A percentile compares a stretch with the other conserved stretches of the same genome.
These are phyloP conservation scores for Zosterops borbonicus DNA, from an alignment of 2,113 vertebrate species.

Conservation along the genomic window DNA sequence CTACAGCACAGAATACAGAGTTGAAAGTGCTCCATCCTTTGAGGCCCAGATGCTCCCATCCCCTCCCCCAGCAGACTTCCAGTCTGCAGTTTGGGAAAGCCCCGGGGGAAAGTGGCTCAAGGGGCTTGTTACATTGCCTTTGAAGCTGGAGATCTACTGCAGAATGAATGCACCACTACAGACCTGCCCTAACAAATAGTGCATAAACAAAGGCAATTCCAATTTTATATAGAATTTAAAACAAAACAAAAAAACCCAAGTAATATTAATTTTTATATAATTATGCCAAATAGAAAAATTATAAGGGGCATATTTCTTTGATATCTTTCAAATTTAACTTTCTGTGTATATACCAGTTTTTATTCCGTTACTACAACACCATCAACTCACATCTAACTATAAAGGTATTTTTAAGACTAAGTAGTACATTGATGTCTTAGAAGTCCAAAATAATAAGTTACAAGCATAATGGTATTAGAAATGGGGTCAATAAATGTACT, in stretches of 20 bases:
- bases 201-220: neutral
- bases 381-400: neutral
- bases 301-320: neutral
- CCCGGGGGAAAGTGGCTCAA: neutral
- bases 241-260: neutral
- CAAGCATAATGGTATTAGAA: neutral
- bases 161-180: neutral
- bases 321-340: neutral
- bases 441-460: neutral
- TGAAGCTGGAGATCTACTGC: conserved; percentile 16
- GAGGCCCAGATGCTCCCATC: conserved; percentile 28
- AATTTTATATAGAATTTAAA: neutral
- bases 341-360: neutral
- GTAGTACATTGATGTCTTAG: neutral
- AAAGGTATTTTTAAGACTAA: neutral
- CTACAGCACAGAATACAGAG: neutral
- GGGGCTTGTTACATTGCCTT: conserved; percentile 23
- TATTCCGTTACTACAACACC: neutral
- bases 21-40: conserved; percentile 41
- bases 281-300: neutral
- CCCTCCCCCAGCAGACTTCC: conserved; percentile 11
- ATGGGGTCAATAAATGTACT: neutral
- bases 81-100: conserved; percentile 3
- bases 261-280: neutral
- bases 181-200: neutral